A percentile compares a stretch with the other conserved stretches of the same genome.
phyloP scores from a whole-genome alignment of 2,113 vertebrate genomes.

The Ramphastos sulfuratus region DNA sequence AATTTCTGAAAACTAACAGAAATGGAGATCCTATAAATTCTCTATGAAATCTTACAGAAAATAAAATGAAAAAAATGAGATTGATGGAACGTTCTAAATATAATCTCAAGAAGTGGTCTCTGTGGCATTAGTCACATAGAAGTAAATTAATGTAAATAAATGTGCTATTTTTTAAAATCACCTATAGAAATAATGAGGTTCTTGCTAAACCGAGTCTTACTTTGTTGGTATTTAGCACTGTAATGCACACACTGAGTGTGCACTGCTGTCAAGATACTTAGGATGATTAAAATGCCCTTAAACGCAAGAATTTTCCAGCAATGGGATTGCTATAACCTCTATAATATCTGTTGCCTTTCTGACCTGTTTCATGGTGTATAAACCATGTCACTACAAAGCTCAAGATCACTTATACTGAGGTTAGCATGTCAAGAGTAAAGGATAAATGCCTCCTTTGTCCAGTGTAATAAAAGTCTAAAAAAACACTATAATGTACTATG shows the following conservation, averaged over 20 bases:
- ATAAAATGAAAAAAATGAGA: background rate
- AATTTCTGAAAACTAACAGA: conserved; percentile 49
- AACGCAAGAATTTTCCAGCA: background rate
- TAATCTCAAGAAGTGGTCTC: background rate
- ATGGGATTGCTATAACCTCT: background rate
- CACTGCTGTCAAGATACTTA: conserved; percentile 41
- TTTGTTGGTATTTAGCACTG: background rate
- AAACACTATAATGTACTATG: background rate
- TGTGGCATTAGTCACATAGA: background rate
- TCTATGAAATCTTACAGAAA: background rate
- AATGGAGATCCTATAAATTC: background rate
- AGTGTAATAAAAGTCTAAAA: background rate
- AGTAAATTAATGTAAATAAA: background rate
- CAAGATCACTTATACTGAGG: background rate
- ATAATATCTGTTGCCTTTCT: background rate
- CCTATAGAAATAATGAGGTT: background rate
- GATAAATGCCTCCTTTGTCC: background rate
- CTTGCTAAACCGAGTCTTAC: background rate
- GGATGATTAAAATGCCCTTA: background rate
- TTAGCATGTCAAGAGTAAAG: background rate
- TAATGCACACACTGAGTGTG: background rate
- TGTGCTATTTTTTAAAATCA: background rate
- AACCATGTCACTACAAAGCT: background rate
- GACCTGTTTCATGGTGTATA: background rate
- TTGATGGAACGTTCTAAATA: background rate